Evolutionary conservation across 2,113 vertebrate genomes (phyloP), one percentile per base, ranked within the genome.

Genomic region (Climacteris rufus): DNA sequence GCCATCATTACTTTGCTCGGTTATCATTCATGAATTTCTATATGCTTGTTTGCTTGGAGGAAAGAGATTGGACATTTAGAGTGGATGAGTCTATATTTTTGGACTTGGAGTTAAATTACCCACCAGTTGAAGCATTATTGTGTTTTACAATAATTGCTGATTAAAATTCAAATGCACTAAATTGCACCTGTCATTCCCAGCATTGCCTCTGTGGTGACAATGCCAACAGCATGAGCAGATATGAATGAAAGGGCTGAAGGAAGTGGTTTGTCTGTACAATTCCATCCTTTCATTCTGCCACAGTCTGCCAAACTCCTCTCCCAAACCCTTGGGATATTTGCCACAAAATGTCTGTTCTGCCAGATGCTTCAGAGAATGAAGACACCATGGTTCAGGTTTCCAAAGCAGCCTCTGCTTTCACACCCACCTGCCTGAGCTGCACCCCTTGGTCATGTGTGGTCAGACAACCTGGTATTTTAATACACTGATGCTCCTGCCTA

Each of bases 61-160:
- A 86, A 86, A 80, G 65, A 56, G 68, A 28, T 70, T 86, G 76
- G 74, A 87, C 89, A 90, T 79, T 80, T 92, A 52, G 60, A 94
- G 78, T 28, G 82, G 77, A 94, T 94, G 89, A 66, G 45, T 74
- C 85, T 86, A 7, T 89, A 81, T 70, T 93, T 96, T 86, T 84
- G 82, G 91, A 94, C 85, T 37, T 76, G 77, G 77, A 90, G 12
- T 49, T 72, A 64, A 94, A 96, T 94, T 94, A 87, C 88, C 54
- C 76, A 71, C 71, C 52, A 96, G 77, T 87, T 84, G 75, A 93
- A 83, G 83, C 57, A 37, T 87, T 94, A 81, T 69, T 90, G 77
- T 92, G 83, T 86, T 97, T 83, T 96, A 95, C 83, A 94, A 76
- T 94, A 95, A 96, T 90, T 94, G 74, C 83, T 95, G 85, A 94